Conservation (phyloP, 2,888 invertebrate genomes). For the Idaea aversata region DNA sequence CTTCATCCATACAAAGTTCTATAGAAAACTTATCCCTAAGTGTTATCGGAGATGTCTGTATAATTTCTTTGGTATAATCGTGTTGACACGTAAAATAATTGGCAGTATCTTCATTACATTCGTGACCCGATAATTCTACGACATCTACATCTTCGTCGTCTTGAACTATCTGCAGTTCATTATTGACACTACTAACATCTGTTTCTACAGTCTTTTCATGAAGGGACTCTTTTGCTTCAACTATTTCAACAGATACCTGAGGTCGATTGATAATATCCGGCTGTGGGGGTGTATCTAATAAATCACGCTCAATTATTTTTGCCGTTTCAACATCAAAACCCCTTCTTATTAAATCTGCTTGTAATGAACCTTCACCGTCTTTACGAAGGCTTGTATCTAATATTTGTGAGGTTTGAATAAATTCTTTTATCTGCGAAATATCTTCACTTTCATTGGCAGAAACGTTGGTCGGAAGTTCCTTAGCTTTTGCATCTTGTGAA, state of each 20-base stretch:
- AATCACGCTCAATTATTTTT: conserved; percentile 69
- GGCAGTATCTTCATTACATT: conserved; percentile 55
- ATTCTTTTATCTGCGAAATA: conserved; percentile 65
- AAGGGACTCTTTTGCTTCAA: conserved; percentile 24
- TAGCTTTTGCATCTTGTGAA: conserved; percentile 55
- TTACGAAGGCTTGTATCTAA: conserved; percentile 19
- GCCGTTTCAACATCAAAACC: conserved; percentile 72
- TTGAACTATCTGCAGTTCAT: conserved; percentile 42
- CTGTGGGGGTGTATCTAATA: conserved; percentile 53
- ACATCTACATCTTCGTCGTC: conserved; percentile 44
- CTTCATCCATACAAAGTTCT: conserved; percentile 70
- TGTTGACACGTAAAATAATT: conserved; percentile 52
- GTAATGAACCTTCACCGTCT: conserved; percentile 47
- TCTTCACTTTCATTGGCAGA: conserved; percentile 54
- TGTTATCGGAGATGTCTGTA: conserved; percentile 36
- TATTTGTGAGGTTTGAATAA: conserved; percentile 48
- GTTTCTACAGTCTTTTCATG: conserved; percentile 34
- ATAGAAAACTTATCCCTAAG: conserved; percentile 68
- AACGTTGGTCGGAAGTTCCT: conserved; percentile 26
- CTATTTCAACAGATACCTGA: conserved; percentile 19
- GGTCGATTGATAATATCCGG: conserved; percentile 22
- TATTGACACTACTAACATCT: conserved; percentile 28
- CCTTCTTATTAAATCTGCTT: conserved; percentile 61
- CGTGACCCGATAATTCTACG: conserved; percentile 55
- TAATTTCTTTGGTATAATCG: conserved; percentile 42